Percentiles rank a stretch among this genome's conserved stretches.
Evolutionary conservation across 2,797 vertebrate species (phyloP).

Genomic region (Apogon hyalosoma): DNA sequence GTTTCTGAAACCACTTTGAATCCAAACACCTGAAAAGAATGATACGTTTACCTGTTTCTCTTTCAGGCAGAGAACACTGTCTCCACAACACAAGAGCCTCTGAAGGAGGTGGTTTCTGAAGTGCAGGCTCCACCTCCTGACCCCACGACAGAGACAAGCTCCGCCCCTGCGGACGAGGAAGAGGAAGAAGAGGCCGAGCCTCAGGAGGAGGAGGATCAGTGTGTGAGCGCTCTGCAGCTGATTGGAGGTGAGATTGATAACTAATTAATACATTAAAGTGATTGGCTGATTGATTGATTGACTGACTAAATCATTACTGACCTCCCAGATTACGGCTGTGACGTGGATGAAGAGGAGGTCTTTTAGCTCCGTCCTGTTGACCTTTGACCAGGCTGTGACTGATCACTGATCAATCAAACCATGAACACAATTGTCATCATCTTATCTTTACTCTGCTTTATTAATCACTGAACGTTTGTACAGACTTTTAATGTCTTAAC

Average conservation of each 20-base stretch:
- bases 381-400: conserved; percentile 11
- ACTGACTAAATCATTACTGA: not conserved
- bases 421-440: too few relatives aligned
- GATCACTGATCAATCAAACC: too few relatives aligned
- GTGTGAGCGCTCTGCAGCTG: conserved; percentile 93
- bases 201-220: conserved; percentile 90
- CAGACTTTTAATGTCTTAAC: too few relatives aligned
- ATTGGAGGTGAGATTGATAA: conserved; percentile 79
- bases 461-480: too few relatives aligned
- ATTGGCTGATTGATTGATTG: not conserved
- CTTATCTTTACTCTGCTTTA: too few relatives aligned
- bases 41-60: too few relatives aligned
- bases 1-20: too few relatives aligned
- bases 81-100: conserved; percentile 1
- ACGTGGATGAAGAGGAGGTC: conserved; percentile 89
- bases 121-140: not conserved
- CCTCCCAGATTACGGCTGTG: conserved; percentile 91
- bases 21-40: too few relatives aligned
- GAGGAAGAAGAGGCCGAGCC: conserved; percentile 86
- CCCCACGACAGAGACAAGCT: not conserved
- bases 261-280: not conserved
- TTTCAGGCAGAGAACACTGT: conserved; percentile 22
- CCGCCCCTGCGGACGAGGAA: conserved; percentile 35
- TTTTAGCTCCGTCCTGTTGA: conserved; percentile 69
- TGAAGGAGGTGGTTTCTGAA: not conserved